These are phyloP conservation scores for honey bee (Apis mellifera) DNA, from an alignment of 1,140 invertebrate genomes.

Conservation along the genomic window DNA sequence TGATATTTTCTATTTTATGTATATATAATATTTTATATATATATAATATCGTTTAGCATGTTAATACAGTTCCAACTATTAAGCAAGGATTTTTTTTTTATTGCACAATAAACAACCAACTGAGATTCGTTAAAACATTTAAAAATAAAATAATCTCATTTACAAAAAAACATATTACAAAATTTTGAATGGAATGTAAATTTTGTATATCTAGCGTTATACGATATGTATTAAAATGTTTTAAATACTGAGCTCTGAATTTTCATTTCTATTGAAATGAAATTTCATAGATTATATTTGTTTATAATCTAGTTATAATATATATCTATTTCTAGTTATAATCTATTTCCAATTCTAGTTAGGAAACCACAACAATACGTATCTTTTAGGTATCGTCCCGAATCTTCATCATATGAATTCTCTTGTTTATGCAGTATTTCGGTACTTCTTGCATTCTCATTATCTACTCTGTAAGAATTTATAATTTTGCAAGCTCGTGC, in stretches of 20 bases:
- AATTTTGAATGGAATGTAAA: not conserved
- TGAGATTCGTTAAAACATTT: slow-evolving; percentile 23
- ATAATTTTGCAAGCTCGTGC: slow-evolving; percentile 18
- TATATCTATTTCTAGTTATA: no score
- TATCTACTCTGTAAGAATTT: slow-evolving; percentile 36
- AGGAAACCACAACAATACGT: not conserved
- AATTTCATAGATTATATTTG: not conserved
- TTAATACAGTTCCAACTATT: not conserved
- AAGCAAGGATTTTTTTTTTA: not conserved
- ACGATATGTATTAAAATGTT: not conserved
- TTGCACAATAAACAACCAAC: slow-evolving; percentile 19
- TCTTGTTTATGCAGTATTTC: slow-evolving; percentile 19
- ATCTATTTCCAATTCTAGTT: no score
- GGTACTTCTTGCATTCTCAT: slow-evolving; percentile 18
- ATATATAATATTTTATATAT: not conserved
- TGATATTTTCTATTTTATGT: not conserved
- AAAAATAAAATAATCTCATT: slow-evolving; percentile 16
- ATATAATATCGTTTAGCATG: not conserved
- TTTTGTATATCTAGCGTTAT: not conserved
- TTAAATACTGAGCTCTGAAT: slow-evolving; percentile 16
- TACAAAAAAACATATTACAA: not conserved
- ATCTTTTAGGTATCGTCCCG: not conserved
- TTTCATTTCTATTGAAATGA: slow-evolving; percentile 7
- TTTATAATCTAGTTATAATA: no score
- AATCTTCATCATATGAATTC: slow-evolving; percentile 15